Base-by-base conservation (phyloP, 2,888 invertebrate genomes). In the Troides helena region DNA sequence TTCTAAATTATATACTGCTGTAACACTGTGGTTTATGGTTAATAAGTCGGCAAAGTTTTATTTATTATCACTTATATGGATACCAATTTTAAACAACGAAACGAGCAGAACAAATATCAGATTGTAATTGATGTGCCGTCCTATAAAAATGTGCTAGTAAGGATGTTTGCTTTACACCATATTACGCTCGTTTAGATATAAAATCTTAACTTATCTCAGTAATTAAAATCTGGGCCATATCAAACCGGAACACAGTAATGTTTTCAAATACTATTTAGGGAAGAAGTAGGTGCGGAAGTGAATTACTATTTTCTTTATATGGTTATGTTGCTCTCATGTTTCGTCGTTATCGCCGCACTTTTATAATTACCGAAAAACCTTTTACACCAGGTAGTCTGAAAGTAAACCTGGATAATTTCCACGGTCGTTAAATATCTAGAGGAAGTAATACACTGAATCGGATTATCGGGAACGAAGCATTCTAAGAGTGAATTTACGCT, bases 391-490 rank as follows among this genome's bases (percentile, higher is more conserved):
- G 50, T 50, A 17, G 18, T 0, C 17, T 18, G 50, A 50, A 46
- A 50, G 14, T 50, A 17, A 50, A 50, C 18, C 50, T 18, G 50
- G n/a, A 65, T 65, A 65, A 65, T 18, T 59, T 65, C 30, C 30
- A 30, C 58, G 23, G 59, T 65, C 50, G 18, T 50, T 50, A 65
- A 65, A 65, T 65, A 59, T 58, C 59, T 30, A 25, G 14, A 30
- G 60, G 50, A 53, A 66, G 66, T 61, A 60, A 61, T 66, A 66
- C 30, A 53, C 53, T 17, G 53, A 53, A 59, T 53, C 50, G 66
- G 66, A 66, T 66, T 66, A 66, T 66, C 66, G 66, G 53, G 50
- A 46, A n/a, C 17, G 60, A 12, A 59, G 30, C 59, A 65, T 46
- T 59, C 46, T 59, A 59, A 60, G 60, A 21, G 30, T 36, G 66